Evolutionary conservation across 1,140 invertebrate genomes (phyloP).

Genomic region (Cherax quadricarinatus): DNA sequence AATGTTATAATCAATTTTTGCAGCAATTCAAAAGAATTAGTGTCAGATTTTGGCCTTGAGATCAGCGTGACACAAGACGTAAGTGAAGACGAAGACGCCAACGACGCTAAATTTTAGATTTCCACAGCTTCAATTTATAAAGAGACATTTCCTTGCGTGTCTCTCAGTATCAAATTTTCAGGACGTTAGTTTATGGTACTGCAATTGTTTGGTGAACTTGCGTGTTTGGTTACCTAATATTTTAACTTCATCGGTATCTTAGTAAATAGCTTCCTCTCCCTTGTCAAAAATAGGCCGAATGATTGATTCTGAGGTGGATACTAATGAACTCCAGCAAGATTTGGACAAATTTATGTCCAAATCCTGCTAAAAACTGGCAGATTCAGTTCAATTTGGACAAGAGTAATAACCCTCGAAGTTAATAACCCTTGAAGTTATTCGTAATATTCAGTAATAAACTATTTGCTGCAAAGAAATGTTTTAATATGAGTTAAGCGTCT

Average conservation of each 20-base stretch:
- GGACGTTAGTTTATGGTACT: slow-evolving; percentile 21
- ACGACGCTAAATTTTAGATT: slow-evolving; percentile 24
- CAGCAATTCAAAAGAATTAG: no score
- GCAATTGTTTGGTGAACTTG: neutral
- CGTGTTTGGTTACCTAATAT: slow-evolving; percentile 6
- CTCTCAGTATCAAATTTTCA: slow-evolving; percentile 20
- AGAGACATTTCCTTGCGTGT: slow-evolving; percentile 37
- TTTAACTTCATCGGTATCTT: slow-evolving; percentile 36
- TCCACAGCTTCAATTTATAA: slow-evolving; percentile 9
- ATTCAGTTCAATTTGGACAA: no score
- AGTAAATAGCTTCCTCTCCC: neutral
- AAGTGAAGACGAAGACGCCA: slow-evolving; percentile 5
- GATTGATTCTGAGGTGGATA: no score
- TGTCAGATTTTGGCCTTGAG: no score
- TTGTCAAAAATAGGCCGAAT: neutral
- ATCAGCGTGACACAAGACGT: neutral
- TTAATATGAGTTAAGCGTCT: no score
- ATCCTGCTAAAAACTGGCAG: no score
- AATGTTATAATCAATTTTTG: no score
- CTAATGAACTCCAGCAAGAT: no score
- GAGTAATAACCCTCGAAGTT: no score
- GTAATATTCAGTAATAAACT: neutral
- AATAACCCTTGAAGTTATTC: neutral
- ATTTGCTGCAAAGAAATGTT: no score
- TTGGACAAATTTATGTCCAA: no score